Evolutionary conservation across 2,888 invertebrate species (phyloP).

Genomic region (Tipula lateralis): DNA sequence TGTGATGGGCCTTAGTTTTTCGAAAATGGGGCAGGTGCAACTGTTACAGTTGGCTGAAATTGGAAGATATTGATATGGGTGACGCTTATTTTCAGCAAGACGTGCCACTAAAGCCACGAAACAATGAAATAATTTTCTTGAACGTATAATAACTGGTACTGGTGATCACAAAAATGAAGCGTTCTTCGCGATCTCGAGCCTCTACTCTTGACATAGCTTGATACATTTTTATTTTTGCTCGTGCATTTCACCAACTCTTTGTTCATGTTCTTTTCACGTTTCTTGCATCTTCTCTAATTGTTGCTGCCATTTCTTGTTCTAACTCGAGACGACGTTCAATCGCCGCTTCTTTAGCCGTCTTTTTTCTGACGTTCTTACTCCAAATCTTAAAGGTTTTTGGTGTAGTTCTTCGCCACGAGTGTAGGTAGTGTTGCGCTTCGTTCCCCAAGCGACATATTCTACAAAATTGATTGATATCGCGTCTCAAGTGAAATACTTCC

Average conservation of each 20-base stretch:
- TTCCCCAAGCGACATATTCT: conserved; percentile 80
- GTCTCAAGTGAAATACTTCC: conserved; percentile 57
- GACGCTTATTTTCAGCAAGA: no score
- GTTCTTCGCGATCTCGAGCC: conserved; percentile 71
- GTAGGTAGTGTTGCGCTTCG: conserved; percentile 74
- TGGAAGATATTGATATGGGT: no score
- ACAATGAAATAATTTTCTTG: no score
- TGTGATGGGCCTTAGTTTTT: no score
- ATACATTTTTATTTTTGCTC: conserved; percentile 49
- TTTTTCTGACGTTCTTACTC: conserved; percentile 83
- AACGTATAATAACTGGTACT: no score
- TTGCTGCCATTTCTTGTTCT: conserved; percentile 74
- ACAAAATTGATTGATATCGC: conserved; percentile 64
- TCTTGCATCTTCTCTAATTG: conserved; percentile 75
- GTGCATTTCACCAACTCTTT: conserved; percentile 75
- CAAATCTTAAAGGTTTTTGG: conserved; percentile 77
- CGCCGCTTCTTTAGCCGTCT: conserved; percentile 92
- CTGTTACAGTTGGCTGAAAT: no score
- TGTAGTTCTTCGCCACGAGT: conserved; percentile 83
- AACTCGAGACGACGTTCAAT: conserved; percentile 83
- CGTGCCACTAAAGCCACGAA: no score
- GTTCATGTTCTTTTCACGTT: conserved; percentile 67
- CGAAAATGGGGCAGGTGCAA: no score
- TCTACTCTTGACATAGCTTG: conserved; percentile 74
- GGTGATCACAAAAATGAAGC: no score